Conservation (phyloP, 2,797 vertebrate genomes). For the Lithobates sylvaticus region DNA sequence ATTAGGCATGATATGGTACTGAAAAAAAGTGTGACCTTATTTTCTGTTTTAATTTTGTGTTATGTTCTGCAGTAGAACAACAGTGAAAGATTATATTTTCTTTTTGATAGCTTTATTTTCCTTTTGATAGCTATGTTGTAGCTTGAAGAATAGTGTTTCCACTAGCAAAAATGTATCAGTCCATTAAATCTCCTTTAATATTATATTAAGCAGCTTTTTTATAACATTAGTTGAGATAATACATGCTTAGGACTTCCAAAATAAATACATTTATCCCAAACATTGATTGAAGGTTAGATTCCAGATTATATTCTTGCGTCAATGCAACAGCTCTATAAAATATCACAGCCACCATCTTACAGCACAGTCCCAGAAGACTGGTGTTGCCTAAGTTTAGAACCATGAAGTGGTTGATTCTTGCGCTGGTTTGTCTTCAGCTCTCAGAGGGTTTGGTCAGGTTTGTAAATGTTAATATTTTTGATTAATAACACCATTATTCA, state of each 20-base stretch:
- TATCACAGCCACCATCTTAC: conserved; percentile 6
- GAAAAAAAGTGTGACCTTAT: too few relatives aligned
- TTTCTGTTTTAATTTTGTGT: too few relatives aligned
- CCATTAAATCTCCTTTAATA: too few relatives aligned
- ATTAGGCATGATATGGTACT: too few relatives aligned
- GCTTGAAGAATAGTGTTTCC: neutral
- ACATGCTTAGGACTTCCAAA: conserved; percentile 11
- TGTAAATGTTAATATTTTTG: conserved; percentile 1
- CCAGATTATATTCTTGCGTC: neutral
- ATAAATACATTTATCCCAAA: conserved; percentile 30
- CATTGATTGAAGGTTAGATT: conserved; percentile 24
- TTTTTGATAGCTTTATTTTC: too few relatives aligned
- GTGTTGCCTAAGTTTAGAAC: conserved; percentile 25
- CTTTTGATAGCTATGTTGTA: neutral
- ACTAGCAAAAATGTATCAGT: neutral
- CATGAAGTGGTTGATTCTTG: conserved; percentile 49
- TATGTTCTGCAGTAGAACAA: too few relatives aligned
- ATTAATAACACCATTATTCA: too few relatives aligned
- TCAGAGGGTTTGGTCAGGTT: conserved; percentile 52
- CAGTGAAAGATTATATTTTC: too few relatives aligned
- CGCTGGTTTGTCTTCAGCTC: conserved; percentile 57
- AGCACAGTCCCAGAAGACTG: neutral
- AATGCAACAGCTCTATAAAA: neutral
- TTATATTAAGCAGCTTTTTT: neutral
- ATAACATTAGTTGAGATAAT: neutral